phyloP scores from a whole-genome alignment of 2,113 vertebrate species.

The Girardinichthys multiradiatus region DNA sequence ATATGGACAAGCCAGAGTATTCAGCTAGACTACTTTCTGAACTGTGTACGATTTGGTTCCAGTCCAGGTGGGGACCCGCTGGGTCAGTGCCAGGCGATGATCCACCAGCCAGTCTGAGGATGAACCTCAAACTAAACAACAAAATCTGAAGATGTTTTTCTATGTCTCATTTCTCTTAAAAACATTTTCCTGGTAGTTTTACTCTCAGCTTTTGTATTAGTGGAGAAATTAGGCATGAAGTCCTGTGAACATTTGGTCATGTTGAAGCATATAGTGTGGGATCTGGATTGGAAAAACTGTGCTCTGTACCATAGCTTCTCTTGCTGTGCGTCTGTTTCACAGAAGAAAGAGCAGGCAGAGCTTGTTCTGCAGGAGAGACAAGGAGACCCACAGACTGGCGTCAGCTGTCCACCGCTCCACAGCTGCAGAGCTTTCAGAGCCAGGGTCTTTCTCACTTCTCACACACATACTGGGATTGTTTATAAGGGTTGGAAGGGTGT shows the following conservation, averaged over 20 bases:
- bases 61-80: no score
- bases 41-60: no score
- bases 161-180: no score
- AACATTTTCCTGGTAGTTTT: no score
- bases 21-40: no score
- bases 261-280: slow-evolving; percentile 10
- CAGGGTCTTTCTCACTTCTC: slow-evolving; percentile 58
- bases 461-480: slow-evolving; percentile 71
- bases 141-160: no score
- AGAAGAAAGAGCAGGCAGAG: slow-evolving; percentile 43
- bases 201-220: not conserved
- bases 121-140: no score
- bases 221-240: not conserved
- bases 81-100: no score
- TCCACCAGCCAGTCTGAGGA: no score
- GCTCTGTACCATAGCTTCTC: slow-evolving; percentile 12
- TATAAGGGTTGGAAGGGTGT: slow-evolving; percentile 30
- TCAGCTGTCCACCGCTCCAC: slow-evolving; percentile 77
- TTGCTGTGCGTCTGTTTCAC: slow-evolving; percentile 74
- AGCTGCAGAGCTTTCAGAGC: slow-evolving; percentile 74
- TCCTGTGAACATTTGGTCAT: not conserved
- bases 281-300: slow-evolving; percentile 23
- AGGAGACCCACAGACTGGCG: slow-evolving; percentile 50
- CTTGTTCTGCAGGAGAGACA: slow-evolving; percentile 33
- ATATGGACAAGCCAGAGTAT: no score